phyloP scores from a whole-genome alignment of 2,113 vertebrate species.

The Rhabdomys dilectus region DNA sequence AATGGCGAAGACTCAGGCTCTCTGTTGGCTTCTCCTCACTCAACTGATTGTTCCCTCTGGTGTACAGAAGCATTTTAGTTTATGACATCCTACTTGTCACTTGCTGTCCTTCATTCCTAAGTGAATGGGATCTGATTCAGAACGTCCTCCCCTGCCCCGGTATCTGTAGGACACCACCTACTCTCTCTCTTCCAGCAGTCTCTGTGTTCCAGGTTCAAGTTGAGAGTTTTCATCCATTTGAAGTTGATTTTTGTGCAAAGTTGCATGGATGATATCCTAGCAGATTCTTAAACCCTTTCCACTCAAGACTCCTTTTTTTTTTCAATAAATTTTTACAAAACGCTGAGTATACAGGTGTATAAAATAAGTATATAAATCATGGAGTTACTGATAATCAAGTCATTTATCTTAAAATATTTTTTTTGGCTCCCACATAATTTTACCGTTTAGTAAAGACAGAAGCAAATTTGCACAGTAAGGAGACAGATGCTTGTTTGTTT shows the following conservation, averaged over 20 bases:
- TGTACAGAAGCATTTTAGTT: not conserved
- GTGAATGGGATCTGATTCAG: not conserved
- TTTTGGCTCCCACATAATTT: not conserved
- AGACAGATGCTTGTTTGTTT: not conserved
- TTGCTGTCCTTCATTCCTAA: no score
- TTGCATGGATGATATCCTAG: no score
- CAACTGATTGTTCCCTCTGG: not conserved
- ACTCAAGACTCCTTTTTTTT: no score
- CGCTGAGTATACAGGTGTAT: not conserved
- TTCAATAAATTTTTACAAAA: not conserved
- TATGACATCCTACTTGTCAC: not conserved
- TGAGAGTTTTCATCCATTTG: not conserved
- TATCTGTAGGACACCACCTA: not conserved
- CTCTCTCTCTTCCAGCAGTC: not conserved
- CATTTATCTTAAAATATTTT: not conserved
- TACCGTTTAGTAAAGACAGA: not conserved
- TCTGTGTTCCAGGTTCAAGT: no score
- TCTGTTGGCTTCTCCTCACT: not conserved
- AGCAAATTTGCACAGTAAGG: not conserved
- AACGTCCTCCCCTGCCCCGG: rapidly evolving
- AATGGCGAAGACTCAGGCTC: not conserved
- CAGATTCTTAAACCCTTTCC: not conserved
- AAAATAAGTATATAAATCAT: not conserved
- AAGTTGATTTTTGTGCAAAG: not conserved
- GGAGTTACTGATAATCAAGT: not conserved